Evolutionary conservation across 2,888 invertebrate species (phyloP).

Genomic region (Teleiodes luculella): DNA sequence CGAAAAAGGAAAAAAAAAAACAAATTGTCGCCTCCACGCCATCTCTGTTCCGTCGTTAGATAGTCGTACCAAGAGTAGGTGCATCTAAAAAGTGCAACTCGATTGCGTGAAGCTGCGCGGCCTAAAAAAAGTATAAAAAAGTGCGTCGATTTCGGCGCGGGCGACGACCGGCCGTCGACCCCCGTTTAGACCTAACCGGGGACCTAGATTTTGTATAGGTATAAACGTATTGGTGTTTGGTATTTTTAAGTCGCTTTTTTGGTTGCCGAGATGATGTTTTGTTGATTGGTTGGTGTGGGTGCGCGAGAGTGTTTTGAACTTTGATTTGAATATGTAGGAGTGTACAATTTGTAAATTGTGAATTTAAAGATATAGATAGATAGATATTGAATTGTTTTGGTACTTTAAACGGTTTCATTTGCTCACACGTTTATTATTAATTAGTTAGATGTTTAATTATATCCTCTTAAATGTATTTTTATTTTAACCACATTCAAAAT

Average conservation of each 20-base stretch:
- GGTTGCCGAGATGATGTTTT: neutral
- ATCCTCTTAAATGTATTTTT: too few species aligned
- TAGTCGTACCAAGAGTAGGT: constrained; percentile 73
- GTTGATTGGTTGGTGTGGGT: neutral
- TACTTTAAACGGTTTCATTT: too few species aligned
- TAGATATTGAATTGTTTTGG: too few species aligned
- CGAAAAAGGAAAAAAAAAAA: neutral
- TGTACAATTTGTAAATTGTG: neutral
- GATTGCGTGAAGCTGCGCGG: constrained; percentile 56
- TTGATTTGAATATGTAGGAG: neutral
- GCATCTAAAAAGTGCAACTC: constrained; percentile 77
- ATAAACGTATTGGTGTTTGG: constrained; percentile 9
- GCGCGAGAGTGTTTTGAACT: neutral
- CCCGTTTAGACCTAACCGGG: constrained; percentile 44
- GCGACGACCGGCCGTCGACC: constrained; percentile 72
- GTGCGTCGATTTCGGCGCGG: constrained; percentile 59
- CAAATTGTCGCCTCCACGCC: constrained; percentile 34
- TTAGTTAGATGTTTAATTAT: too few species aligned
- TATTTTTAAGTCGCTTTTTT: neutral
- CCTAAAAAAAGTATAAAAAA: constrained; percentile 48
- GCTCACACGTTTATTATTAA: too few species aligned
- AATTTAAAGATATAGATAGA: too few species aligned
- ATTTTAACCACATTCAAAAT: too few species aligned
- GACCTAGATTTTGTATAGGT: constrained; percentile 37
- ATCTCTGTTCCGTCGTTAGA: constrained; percentile 61